Percentiles rank a stretch among this genome's conserved stretches.
phyloP scores from a whole-genome alignment of 2,888 invertebrate species.

The Luperina nickerlii region DNA sequence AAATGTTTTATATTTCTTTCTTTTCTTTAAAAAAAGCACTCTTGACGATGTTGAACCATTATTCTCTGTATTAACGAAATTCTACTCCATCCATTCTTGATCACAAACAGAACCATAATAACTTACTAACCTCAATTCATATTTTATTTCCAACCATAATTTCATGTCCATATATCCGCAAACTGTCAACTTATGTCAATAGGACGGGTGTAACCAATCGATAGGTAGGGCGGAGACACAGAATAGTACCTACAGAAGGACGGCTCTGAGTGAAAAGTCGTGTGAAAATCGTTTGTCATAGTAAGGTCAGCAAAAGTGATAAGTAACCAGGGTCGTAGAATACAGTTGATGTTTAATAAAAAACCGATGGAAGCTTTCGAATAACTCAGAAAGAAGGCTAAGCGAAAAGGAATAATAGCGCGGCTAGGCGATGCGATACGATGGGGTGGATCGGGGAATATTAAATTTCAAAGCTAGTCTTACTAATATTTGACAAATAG shows the following conservation, averaged over 20 bases:
- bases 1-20: neutral
- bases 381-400: neutral
- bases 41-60: neutral
- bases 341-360: too few species aligned
- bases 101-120: slow-evolving; percentile 14
- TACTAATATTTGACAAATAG: neutral
- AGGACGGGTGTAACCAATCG: slow-evolving; percentile 47
- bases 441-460: too few species aligned
- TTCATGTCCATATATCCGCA: slow-evolving; percentile 24
- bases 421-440: too few species aligned
- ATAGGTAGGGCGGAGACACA: slow-evolving; percentile 24
- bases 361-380: neutral
- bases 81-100: neutral
- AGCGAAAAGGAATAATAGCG: neutral
- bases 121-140: slow-evolving; percentile 28
- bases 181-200: slow-evolving; percentile 60
- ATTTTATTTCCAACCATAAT: slow-evolving; percentile 48
- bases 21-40: neutral
- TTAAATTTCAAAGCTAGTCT: too few species aligned
- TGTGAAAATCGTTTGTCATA: neutral
- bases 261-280: neutral
- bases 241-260: slow-evolving; percentile 9
- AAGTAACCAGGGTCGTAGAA: too few species aligned
- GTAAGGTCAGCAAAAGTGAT: neutral
- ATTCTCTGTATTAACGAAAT: neutral